These are phyloP conservation scores for Caenorhabditis briggsae DNA, from an alignment of 1,140 invertebrate genomes.

Conservation along the genomic window DNA sequence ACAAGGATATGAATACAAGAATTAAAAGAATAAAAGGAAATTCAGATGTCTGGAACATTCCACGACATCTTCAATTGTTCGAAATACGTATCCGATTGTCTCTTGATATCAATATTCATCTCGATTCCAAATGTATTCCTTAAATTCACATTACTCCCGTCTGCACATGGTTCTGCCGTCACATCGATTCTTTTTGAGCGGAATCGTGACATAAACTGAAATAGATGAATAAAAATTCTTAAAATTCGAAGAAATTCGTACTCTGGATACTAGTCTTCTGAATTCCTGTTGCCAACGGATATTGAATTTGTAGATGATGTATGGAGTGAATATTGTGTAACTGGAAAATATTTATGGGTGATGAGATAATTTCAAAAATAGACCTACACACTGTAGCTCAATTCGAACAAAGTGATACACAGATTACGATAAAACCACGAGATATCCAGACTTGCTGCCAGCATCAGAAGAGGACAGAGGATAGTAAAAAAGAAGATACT, in stretches of 20 bases:
- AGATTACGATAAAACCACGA: slow-evolving; percentile 19
- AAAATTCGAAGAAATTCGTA: not conserved
- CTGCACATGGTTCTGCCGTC: not conserved
- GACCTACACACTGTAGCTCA: slow-evolving; percentile 11
- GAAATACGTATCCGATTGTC: slow-evolving; percentile 37
- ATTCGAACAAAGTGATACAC: slow-evolving; percentile 2
- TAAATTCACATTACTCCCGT: not conserved
- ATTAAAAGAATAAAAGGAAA: not conserved
- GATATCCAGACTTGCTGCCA: slow-evolving; percentile 13
- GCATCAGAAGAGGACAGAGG: slow-evolving; percentile 11
- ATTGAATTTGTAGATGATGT: slow-evolving; percentile 40
- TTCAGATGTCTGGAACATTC: not conserved
- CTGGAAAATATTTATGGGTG: not conserved
- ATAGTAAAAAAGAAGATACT: slow-evolving; percentile 38
- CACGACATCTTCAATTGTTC: slow-evolving; percentile 9
- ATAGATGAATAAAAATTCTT: not conserved
- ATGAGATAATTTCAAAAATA: not conserved
- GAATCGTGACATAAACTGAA: not conserved
- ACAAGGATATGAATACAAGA: not conserved
- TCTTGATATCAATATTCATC: slow-evolving; percentile 37
- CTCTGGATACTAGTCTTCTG: not conserved
- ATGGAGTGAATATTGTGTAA: slow-evolving; percentile 18
- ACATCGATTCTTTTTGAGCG: slow-evolving; percentile 15
- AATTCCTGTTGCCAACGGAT: slow-evolving; percentile 32
- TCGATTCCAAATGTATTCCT: slow-evolving; percentile 32